These are phyloP conservation scores for Apotomis turbidana DNA, from an alignment of 2,888 invertebrate species.

Conservation along the genomic window DNA sequence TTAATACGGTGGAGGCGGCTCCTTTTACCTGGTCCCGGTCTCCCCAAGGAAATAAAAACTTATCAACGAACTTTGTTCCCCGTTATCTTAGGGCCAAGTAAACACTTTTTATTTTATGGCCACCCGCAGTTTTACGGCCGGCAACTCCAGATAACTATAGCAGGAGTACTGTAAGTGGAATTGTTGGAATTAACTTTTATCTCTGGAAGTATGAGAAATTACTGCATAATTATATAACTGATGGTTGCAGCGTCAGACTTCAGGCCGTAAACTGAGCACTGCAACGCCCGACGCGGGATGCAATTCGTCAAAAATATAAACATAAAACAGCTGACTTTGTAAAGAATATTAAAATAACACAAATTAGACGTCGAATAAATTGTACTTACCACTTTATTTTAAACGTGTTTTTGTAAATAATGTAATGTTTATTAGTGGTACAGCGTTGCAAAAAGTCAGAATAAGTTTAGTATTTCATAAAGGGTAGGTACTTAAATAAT, in stretches of 20 bases:
- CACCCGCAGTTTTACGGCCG: conserved; percentile 69
- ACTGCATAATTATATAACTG: conserved; percentile 17
- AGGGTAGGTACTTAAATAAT: too few species aligned
- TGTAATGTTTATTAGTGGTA: neutral
- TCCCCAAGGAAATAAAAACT: conserved; percentile 78
- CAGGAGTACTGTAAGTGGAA: conserved; percentile 45
- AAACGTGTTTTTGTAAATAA: neutral
- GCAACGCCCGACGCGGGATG: neutral
- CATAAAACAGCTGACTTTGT: neutral
- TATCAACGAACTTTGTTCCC: conserved; percentile 79
- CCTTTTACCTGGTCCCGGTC: conserved; percentile 60
- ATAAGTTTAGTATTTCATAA: too few species aligned
- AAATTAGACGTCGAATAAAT: neutral
- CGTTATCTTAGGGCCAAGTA: conserved; percentile 77
- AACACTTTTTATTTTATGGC: conserved; percentile 82
- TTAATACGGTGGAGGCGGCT: conserved; percentile 49
- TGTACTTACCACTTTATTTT: neutral
- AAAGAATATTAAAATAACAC: neutral
- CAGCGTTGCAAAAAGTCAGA: too few species aligned
- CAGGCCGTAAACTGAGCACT: neutral
- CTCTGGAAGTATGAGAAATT: conserved; percentile 28
- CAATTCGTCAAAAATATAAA: conserved; percentile 4
- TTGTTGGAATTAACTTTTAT: conserved; percentile 51
- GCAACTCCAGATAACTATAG: conserved; percentile 46
- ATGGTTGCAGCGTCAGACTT: neutral